These are phyloP conservation scores for Phyllostomus hastatus DNA, from an alignment of 2,113 vertebrate genomes.

Conservation along the genomic window DNA sequence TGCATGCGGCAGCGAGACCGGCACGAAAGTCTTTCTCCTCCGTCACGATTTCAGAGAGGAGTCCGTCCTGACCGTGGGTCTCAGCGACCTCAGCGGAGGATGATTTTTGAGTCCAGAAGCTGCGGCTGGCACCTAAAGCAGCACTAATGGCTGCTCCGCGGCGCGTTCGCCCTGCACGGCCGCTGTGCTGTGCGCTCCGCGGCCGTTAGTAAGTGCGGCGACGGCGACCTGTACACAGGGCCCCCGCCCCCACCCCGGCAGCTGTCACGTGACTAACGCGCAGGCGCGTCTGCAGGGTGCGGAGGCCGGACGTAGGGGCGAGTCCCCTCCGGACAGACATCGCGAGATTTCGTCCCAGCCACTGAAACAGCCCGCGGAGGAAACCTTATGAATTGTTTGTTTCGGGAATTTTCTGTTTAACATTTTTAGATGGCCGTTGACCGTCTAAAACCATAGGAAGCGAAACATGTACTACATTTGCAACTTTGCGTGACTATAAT, in stretches of 20 bases:
- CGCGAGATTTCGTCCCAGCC: neutral
- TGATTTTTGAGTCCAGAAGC: no score
- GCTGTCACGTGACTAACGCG: no score
- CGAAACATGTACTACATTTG: neutral
- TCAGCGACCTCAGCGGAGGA: no score
- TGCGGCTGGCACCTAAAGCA: no score
- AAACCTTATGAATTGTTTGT: no score
- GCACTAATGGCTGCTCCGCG: no score
- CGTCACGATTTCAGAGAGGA: neutral
- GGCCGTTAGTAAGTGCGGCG: no score
- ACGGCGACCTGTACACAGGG: accelerated
- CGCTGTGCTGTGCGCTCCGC: no score
- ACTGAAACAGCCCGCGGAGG: no score
- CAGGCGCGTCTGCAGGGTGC: neutral
- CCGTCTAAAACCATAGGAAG: neutral
- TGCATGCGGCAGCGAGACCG: neutral
- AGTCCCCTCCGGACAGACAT: neutral
- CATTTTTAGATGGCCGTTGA: neutral
- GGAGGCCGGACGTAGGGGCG: neutral
- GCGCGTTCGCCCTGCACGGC: no score
- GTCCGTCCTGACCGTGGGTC: neutral
- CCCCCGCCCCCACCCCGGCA: no score
- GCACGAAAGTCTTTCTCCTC: neutral
- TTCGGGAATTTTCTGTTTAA: neutral
- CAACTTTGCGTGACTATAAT: neutral